These are phyloP conservation scores for Drosophila nasuta DNA, from an alignment of 1,140 invertebrate species.

Conservation along the genomic window DNA sequence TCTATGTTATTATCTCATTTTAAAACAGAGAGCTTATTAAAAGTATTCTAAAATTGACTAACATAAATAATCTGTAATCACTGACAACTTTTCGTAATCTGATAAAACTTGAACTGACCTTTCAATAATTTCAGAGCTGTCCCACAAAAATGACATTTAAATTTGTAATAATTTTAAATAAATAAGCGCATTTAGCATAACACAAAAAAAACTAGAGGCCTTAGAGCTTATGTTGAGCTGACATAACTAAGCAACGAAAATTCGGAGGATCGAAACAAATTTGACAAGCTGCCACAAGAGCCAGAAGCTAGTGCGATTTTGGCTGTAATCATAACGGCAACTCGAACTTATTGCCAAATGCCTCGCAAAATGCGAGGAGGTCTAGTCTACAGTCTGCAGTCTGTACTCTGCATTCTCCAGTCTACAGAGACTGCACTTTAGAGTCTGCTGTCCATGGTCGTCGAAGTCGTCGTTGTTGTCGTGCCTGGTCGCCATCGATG, in stretches of 20 bases:
- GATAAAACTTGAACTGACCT: neutral
- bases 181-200: neutral
- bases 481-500: conserved; percentile 49
- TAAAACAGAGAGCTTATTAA: too few relatives aligned
- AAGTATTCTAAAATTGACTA: too few relatives aligned
- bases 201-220: neutral
- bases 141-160: conserved; percentile 7
- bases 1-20: too few relatives aligned
- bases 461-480: conserved; percentile 32
- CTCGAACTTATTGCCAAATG: conserved; percentile 53
- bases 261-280: conserved; percentile 30
- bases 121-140: neutral
- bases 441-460: neutral
- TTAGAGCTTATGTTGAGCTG: neutral
- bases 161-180: neutral
- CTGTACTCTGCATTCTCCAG: neutral
- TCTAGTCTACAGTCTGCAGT: neutral
- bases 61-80: neutral
- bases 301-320: conserved; percentile 33
- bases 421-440: too few relatives aligned
- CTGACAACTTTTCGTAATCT: neutral
- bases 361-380: conserved; percentile 5
- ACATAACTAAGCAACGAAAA: neutral
- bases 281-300: conserved; percentile 32
- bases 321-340: conserved; percentile 47